These are phyloP conservation scores for Megathymus violae DNA, from an alignment of 1,140 invertebrate genomes.

Conservation along the genomic window DNA sequence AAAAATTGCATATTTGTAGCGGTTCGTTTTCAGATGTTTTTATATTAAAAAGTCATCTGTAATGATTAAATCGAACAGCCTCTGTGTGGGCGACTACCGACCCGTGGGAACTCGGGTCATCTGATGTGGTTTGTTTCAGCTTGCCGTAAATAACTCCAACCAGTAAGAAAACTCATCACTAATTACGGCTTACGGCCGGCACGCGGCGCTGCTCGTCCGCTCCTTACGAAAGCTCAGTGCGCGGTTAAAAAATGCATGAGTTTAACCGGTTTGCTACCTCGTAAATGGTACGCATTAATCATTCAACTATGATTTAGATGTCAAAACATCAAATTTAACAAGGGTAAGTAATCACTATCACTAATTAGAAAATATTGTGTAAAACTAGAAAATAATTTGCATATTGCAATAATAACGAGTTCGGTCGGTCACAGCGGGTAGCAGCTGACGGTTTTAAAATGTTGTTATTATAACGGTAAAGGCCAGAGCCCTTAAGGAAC, in stretches of 20 bases:
- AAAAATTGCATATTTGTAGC: no score
- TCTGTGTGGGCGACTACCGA: no score
- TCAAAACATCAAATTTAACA: constrained; percentile 9
- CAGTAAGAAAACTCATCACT: background rate
- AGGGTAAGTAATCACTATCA: background rate
- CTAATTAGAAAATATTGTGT: constrained; percentile 1
- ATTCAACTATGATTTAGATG: constrained; percentile 13
- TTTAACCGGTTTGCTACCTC: constrained; percentile 16
- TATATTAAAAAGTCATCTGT: no score
- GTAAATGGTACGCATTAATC: constrained; percentile 13
- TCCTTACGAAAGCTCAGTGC: constrained; percentile 11
- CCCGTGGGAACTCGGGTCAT: no score
- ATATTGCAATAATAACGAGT: background rate
- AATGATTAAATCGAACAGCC: no score
- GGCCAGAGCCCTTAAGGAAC: no score
- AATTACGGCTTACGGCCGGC: background rate
- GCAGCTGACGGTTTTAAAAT: no score
- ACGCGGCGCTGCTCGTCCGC: no score
- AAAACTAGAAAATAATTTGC: background rate
- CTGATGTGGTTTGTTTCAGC: background rate
- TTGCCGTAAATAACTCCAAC: background rate
- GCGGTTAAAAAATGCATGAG: background rate
- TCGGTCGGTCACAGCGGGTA: background rate
- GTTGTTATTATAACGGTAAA: no score
- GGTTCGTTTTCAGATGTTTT: no score